Evolutionary conservation across 2,113 vertebrate species (phyloP).

Genomic region (Alectura lathami): DNA sequence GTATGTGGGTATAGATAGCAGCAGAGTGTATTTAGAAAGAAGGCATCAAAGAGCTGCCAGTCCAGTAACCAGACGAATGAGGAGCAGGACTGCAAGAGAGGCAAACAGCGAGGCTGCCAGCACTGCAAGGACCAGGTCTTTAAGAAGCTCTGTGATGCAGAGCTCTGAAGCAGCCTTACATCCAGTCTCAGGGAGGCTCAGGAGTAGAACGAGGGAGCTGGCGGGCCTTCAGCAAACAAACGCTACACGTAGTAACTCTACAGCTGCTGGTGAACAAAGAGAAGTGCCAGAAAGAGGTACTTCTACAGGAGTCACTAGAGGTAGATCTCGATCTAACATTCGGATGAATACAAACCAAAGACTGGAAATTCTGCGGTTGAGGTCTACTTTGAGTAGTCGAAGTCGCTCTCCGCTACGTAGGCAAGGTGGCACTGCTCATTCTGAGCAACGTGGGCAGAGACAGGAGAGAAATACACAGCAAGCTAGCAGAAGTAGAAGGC

Average conservation of each 20-base stretch:
- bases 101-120: background rate
- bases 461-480: conserved; percentile 53
- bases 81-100: conserved; percentile 75
- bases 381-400: conserved; percentile 80
- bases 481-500: conserved; percentile 49
- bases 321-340: conserved; percentile 83
- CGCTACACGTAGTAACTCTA: background rate
- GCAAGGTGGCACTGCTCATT: background rate
- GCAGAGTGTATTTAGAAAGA: conserved; percentile 27
- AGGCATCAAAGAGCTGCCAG: conserved; percentile 46
- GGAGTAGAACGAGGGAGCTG: conserved; percentile 59
- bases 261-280: conserved; percentile 24
- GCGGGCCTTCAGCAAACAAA: background rate
- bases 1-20: conserved; percentile 29
- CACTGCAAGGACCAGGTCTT: conserved; percentile 67
- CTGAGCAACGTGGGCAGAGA: conserved; percentile 7
- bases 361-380: conserved; percentile 76
- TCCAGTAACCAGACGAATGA: conserved; percentile 78
- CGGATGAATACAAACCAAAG: conserved; percentile 82
- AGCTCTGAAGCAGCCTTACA: conserved; percentile 63
- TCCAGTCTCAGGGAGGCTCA: conserved; percentile 52
- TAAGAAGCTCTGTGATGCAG: conserved; percentile 57
- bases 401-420: conserved; percentile 88
- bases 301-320: conserved; percentile 75
- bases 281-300: conserved; percentile 14